These are phyloP conservation scores for Drosophila meridiana DNA, from an alignment of 2,888 invertebrate genomes.

Conservation along the genomic window DNA sequence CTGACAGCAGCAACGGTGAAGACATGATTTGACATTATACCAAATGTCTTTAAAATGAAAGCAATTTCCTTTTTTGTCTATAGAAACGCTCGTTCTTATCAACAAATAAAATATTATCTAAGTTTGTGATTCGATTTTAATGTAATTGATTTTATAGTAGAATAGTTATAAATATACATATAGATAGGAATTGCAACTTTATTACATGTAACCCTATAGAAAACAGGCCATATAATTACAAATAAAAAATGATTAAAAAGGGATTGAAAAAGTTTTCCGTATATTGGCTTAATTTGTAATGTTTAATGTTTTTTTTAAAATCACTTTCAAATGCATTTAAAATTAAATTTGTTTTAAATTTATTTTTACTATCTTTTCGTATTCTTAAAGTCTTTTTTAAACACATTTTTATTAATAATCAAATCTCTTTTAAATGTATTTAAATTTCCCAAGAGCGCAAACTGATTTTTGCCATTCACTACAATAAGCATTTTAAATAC, in stretches of 20 bases:
- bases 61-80: too few relatives aligned
- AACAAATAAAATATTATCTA: not conserved
- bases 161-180: not conserved
- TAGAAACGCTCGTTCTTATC: slow-evolving; percentile 14
- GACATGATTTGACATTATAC: slow-evolving; percentile 26
- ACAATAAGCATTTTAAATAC: not conserved
- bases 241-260: not conserved
- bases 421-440: not conserved
- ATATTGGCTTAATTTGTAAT: not conserved
- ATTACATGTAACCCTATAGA: slow-evolving; percentile 10
- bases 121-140: slow-evolving; percentile 6
- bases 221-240: not conserved
- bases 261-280: not conserved
- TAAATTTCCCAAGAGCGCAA: not conserved
- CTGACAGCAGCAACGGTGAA: slow-evolving; percentile 18
- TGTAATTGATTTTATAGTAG: slow-evolving; percentile 20
- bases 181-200: not conserved
- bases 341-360: too few relatives aligned
- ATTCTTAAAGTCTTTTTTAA: not conserved
- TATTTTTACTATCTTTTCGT: not conserved
- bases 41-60: not conserved
- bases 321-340: not conserved
- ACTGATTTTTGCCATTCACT: not conserved
- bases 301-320: not conserved
- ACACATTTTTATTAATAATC: not conserved